Percentiles rank a stretch among this genome's conserved stretches.
phyloP scores from a whole-genome alignment of 2,888 invertebrate genomes.

The Agrotis puta region DNA sequence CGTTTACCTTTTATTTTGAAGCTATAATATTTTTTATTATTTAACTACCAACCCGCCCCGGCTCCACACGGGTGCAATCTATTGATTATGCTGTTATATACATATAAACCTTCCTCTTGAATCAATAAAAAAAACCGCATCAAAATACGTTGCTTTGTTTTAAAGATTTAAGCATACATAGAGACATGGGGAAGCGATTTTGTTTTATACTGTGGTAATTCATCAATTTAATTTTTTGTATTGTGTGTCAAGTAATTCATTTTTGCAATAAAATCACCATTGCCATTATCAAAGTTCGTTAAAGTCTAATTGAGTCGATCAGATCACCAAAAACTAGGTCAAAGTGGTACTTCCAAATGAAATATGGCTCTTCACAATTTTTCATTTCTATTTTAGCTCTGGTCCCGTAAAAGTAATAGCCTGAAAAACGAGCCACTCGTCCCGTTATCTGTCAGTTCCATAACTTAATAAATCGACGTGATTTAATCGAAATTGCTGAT shows the following conservation, averaged over 20 bases:
- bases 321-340: constrained; percentile 35
- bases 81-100: too few species aligned
- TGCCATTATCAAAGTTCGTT: neutral
- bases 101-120: too few species aligned
- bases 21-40: too few species aligned
- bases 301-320: neutral
- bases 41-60: too few species aligned
- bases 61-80: too few species aligned
- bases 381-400: constrained; percentile 23
- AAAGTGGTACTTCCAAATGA: constrained; percentile 39
- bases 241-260: neutral
- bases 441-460: constrained; percentile 51
- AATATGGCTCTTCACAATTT: constrained; percentile 50
- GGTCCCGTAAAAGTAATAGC: constrained; percentile 51
- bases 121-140: too few species aligned
- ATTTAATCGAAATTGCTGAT: constrained; percentile 48
- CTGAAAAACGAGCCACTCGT: constrained; percentile 51
- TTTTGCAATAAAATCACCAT: neutral
- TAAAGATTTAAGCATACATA: too few species aligned
- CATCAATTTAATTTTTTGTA: neutral
- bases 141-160: too few species aligned
- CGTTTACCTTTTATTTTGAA: constrained; percentile 1
- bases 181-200: too few species aligned
- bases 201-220: neutral
- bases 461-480: constrained; percentile 52